phyloP scores from a whole-genome alignment of 1,140 invertebrate species.

The Drosophila ficusphila region DNA sequence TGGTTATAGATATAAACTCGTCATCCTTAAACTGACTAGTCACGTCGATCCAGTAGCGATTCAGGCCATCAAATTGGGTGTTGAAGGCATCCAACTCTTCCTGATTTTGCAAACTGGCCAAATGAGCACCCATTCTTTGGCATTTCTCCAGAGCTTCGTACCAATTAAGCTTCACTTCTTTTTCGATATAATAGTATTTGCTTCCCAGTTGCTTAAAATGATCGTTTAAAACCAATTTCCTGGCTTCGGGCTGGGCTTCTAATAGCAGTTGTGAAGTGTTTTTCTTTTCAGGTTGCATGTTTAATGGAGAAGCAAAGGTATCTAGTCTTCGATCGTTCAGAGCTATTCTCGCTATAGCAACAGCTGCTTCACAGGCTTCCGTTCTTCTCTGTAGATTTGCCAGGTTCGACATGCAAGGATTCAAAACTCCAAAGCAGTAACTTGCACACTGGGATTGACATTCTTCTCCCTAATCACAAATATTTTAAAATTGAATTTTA shows the following conservation, averaged over 20 bases:
- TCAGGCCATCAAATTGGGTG: not conserved
- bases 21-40: constrained; percentile 22
- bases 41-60: constrained; percentile 25
- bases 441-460: not conserved
- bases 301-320: not conserved
- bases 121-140: constrained; percentile 12
- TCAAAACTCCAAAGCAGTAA: not conserved
- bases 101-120: constrained; percentile 1
- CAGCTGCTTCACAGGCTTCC: constrained; percentile 18
- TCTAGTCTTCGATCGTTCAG: constrained; percentile 16
- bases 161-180: not conserved
- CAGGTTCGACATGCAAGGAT: constrained; percentile 14
- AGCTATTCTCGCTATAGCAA: constrained; percentile 5
- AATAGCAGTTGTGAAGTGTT: not conserved
- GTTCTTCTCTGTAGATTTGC: not conserved
- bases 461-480: not conserved
- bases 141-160: constrained; percentile 5
- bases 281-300: not conserved
- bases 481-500: not conserved
- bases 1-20: constrained; percentile 19
- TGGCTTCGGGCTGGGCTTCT: not conserved
- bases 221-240: not conserved
- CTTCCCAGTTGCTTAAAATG: constrained; percentile 2
- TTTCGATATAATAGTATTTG: constrained; percentile 17
- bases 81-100: constrained; percentile 16